Conservation (phyloP, 2,888 invertebrate genomes). For the Athetis lepigone region DNA sequence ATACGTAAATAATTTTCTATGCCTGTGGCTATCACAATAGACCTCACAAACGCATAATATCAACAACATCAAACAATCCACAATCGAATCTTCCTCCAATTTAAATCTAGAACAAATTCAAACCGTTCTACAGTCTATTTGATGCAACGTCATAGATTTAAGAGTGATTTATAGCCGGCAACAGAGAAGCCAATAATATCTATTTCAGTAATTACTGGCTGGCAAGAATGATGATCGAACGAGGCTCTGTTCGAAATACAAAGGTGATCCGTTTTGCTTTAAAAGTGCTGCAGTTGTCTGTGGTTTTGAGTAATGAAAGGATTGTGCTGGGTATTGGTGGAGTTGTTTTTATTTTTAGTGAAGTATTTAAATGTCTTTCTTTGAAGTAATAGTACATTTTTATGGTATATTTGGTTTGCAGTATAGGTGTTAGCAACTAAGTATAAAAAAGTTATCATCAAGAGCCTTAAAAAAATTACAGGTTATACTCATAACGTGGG, state of each 20-base stretch:
- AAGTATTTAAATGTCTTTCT: no score
- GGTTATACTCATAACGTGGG: no score
- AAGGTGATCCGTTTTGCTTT: slow-evolving; percentile 60
- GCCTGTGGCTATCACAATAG: no score
- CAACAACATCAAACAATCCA: not conserved
- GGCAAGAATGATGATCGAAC: slow-evolving; percentile 66
- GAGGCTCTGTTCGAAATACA: slow-evolving; percentile 48
- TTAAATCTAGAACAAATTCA: slow-evolving; percentile 27
- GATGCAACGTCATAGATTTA: slow-evolving; percentile 79
- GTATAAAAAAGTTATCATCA: no score
- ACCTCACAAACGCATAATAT: not conserved
- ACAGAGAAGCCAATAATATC: slow-evolving; percentile 70
- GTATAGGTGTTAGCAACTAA: no score
- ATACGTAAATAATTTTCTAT: no score
- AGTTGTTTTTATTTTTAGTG: slow-evolving; percentile 3
- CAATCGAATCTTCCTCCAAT: slow-evolving; percentile 11
- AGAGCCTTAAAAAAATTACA: no score
- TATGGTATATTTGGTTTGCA: no score
- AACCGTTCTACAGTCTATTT: slow-evolving; percentile 64
- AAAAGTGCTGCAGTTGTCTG: slow-evolving; percentile 33
- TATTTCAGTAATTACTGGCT: slow-evolving; percentile 78
- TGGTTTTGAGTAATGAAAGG: slow-evolving; percentile 45
- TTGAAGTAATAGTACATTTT: no score
- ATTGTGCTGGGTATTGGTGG: slow-evolving; percentile 13
- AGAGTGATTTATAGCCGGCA: slow-evolving; percentile 77